Base-by-base conservation (phyloP, 1,140 invertebrate species). In the Phymorhynchus buccinoides region DNA sequence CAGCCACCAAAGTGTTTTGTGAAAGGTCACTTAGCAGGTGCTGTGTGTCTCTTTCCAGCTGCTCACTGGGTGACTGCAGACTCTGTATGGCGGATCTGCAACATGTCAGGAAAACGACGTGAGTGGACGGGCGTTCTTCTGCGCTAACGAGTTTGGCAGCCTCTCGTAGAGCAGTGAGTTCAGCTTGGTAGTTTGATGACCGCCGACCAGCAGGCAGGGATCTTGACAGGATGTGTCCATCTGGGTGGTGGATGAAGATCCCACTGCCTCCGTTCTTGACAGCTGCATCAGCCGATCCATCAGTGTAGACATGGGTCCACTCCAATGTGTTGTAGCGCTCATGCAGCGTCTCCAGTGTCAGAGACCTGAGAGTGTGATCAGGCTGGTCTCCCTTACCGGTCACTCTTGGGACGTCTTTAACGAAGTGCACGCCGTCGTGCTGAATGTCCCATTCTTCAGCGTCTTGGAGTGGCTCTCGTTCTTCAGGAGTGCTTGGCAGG, bases 221-320 rank as follows among this genome's bases (percentile, higher is more conserved):
- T n/a, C n/a, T n/a, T n/a, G n/a, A n/a, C n/a, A n/a, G n/a, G n/a
- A n/a, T n/a, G n/a, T n/a, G n/a, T n/a, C n/a, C n/a, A n/a, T n/a
- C n/a, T n/a, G 80, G 42, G 37, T 78, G 68, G 18, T 30, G 32
- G 82, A 84, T 75, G 66, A 41, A 78, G 39, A 75, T 52, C 18
- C 82, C 83, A 18, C 32, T 48, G 9, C 83, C 83, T 30, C 68
- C 73, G 37, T 84, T 84, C 22, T 66, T 84, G n/a, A 84, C 44
- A 27, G 83, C 83, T 30, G 27, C 41, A 9, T 84, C 68, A 42
- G 16, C 68, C 12, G 68, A 84, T 32, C 83, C 83, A 78, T 84
- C 71, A 30, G 83, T 79, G 83, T 79, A 84, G 37, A 52, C 42
- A 16, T 77, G 83, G 42, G 73, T 84, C 83, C 83, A 84, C 35